phyloP scores from a whole-genome alignment of 2,113 vertebrate genomes.

The Capreolus pygargus region DNA sequence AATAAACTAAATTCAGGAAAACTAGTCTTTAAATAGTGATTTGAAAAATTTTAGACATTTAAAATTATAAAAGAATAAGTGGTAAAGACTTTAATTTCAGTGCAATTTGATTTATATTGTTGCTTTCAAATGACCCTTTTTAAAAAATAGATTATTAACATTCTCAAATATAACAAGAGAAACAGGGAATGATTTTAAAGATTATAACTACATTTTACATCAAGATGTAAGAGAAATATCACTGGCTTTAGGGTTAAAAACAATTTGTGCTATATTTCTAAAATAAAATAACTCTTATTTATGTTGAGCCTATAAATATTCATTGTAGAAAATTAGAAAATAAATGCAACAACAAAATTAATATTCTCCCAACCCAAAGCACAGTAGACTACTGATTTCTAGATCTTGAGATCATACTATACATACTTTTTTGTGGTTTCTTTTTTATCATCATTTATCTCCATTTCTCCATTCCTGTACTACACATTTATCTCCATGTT shows the following conservation, averaged over 20 bases:
- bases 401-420: not conserved
- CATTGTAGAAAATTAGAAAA: not conserved
- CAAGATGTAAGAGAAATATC: not conserved
- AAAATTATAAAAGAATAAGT: not conserved
- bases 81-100: not conserved
- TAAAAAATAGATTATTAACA: not conserved
- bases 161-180: not conserved
- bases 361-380: not conserved
- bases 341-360: not conserved
- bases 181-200: not conserved
- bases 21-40: not conserved
- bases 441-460: not conserved
- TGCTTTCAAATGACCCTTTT: not conserved
- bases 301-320: not conserved
- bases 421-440: not conserved
- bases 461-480: not conserved
- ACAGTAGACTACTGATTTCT: not conserved
- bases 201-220: not conserved
- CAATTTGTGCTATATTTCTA: not conserved
- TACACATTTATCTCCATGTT: not conserved
- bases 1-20: not conserved
- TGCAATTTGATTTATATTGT: not conserved
- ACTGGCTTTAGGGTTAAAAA: not conserved
- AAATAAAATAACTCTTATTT: not conserved
- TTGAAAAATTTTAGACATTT: not conserved